Evolutionary conservation across 2,888 invertebrate species (phyloP), one percentile per base, ranked within the genome.

Genomic region (Orchesellides sinensis): DNA sequence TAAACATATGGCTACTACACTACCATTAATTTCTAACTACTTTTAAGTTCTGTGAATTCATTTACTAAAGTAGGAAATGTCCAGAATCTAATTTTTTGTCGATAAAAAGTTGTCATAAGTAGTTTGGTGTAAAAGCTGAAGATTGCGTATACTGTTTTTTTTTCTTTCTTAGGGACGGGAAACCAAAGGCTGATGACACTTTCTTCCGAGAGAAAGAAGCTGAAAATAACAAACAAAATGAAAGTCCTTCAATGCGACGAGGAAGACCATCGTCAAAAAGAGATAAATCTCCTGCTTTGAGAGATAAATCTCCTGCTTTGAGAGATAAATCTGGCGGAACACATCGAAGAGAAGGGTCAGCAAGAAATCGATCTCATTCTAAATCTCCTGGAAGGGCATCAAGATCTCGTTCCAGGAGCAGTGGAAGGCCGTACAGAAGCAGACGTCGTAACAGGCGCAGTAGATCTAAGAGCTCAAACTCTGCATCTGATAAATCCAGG

Each of bases 141-240:
- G n/a, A n/a, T n/a, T n/a, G n/a, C n/a, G n/a, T n/a, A n/a, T n/a
- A n/a, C n/a, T n/a, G n/a, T n/a, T n/a, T n/a, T n/a, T n/a, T n/a
- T n/a, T 65, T 65, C 40, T 12, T 52, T 27, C 63, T 61, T 10
- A 81, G 80, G 68, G 73, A 81, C 52, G 81, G 81, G 0, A 81
- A 81, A 69, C 81, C 73, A 21, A 81, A 81, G 74, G 74, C 81
- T 81, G 81, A 81, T 52, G 81, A 81, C 29, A 74, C 74, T 40
- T 81, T 81, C 59, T 81, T 81, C 74, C 81, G 73, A 2, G 80
- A 81, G 25, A 73, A 74, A 32, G 69, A 73, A 52, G 25, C 17
- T 35, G 81, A 69, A 5, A 74, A 81, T 1, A 81, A 81, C 40
- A 59, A 56, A 27, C 40, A 68, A 23, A 73, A 54, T 49, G 49